Conservation (phyloP, 2,797 vertebrate species). For the Macrochelys suwanniensis region DNA sequence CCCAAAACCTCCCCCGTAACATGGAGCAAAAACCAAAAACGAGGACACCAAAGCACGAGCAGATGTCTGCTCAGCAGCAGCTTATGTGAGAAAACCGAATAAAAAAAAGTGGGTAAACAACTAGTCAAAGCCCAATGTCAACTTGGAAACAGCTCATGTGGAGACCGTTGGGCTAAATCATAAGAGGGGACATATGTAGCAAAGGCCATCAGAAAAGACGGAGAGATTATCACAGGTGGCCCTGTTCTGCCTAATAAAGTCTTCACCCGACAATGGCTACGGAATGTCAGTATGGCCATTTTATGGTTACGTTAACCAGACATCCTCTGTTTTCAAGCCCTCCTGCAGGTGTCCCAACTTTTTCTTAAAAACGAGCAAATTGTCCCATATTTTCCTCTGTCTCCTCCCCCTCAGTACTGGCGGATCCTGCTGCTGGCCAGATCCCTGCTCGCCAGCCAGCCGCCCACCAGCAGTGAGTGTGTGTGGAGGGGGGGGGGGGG, state of each 20-base stretch:
- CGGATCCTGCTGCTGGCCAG: no score
- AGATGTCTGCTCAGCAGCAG: background rate
- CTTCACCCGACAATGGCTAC: background rate
- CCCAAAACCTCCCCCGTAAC: background rate
- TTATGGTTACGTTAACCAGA: no score
- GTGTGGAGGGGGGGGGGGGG: fast-evolving
- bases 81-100: background rate
- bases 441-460: no score
- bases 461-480: no score
- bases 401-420: no score
- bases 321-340: no score
- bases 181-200: background rate
- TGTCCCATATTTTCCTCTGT: no score
- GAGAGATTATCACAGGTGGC: background rate
- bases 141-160: background rate
- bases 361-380: no score
- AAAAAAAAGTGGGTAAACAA: background rate
- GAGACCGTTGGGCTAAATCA: background rate
- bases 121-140: background rate
- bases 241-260: background rate
- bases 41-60: background rate
- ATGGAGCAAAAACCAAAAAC: background rate
- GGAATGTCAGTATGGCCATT: background rate
- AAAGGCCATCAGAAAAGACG: background rate
- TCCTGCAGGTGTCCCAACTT: no score